Conservation (phyloP, 2,888 invertebrate genomes). For the Helleia helle region DNA sequence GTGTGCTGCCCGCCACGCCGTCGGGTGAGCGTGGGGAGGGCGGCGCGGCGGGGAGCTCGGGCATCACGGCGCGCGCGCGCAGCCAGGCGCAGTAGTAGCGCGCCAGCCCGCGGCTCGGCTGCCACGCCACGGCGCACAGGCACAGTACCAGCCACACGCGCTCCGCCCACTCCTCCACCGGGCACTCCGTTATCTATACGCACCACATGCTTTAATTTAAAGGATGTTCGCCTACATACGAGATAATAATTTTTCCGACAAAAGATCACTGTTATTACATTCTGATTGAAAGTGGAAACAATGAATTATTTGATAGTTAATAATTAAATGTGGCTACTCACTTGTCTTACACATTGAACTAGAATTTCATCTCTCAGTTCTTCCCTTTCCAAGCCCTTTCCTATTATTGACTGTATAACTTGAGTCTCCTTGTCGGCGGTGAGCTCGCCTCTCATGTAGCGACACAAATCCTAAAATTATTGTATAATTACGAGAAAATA, state of each 20-base stretch:
- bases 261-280: too few relatives aligned
- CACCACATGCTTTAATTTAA: too few relatives aligned
- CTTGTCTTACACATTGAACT: conserved; percentile 90
- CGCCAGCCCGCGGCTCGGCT: conserved; percentile 87
- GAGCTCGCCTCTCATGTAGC: conserved; percentile 91
- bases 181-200: conserved; percentile 86
- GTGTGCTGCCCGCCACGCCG: conserved; percentile 26
- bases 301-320: too few relatives aligned
- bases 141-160: conserved; percentile 92
- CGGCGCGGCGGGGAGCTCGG: conserved; percentile 26
- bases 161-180: conserved; percentile 86
- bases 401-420: conserved; percentile 88
- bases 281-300: too few relatives aligned
- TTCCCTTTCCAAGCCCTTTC: conserved; percentile 91
- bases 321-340: conserved; percentile 20
- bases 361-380: conserved; percentile 94
- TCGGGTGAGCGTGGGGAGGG: conserved; percentile 23
- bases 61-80: conserved; percentile 35
- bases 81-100: conserved; percentile 81
- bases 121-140: conserved; percentile 92
- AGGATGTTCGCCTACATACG: too few relatives aligned
- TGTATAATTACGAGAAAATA: neutral
- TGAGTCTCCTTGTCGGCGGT: conserved; percentile 87
- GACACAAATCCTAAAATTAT: conserved; percentile 84
- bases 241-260: too few relatives aligned